These are phyloP conservation scores for Lymantria dispar DNA, from an alignment of 2,888 invertebrate species.

Conservation along the genomic window DNA sequence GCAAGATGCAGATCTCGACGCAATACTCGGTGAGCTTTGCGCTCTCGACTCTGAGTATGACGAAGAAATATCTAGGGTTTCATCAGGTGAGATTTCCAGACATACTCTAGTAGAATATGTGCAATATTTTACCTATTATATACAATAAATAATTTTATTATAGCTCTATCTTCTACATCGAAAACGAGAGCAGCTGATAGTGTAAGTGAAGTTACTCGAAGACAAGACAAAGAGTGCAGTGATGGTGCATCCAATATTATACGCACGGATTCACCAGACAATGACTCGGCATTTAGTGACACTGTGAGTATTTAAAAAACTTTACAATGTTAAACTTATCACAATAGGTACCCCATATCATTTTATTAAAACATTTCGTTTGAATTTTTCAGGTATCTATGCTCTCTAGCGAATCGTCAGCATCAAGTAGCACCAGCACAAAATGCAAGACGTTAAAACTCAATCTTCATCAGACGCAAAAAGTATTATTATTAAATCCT, in stretches of 20 bases:
- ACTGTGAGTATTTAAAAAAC: constrained; percentile 87
- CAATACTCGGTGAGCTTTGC: constrained; percentile 97
- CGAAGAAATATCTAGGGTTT: constrained; percentile 77
- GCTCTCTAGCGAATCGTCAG: constrained; percentile 95
- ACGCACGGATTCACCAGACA: constrained; percentile 96
- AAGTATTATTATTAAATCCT: constrained; percentile 42
- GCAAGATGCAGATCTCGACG: constrained; percentile 97
- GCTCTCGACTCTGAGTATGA: constrained; percentile 90
- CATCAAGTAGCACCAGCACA: constrained; percentile 92
- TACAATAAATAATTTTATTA: not conserved
- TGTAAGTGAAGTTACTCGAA: constrained; percentile 40
- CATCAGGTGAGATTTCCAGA: constrained; percentile 47
- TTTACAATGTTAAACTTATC: not conserved
- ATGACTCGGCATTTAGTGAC: constrained; percentile 99
- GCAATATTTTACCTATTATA: no score
- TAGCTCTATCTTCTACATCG: constrained; percentile 48
- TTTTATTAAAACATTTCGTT: no score
- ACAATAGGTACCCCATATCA: no score
- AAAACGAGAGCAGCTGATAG: constrained; percentile 50
- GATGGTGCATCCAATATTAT: constrained; percentile 63
- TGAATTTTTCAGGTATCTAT: constrained; percentile 85
- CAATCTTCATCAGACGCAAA: constrained; percentile 62
- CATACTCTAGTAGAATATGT: not conserved
- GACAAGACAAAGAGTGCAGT: constrained; percentile 59
- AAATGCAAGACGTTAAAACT: constrained; percentile 72